Evolutionary conservation across 2,113 vertebrate genomes (phyloP), one percentile per base, ranked within the genome.

Genomic region (Odontesthes bonariensis): DNA sequence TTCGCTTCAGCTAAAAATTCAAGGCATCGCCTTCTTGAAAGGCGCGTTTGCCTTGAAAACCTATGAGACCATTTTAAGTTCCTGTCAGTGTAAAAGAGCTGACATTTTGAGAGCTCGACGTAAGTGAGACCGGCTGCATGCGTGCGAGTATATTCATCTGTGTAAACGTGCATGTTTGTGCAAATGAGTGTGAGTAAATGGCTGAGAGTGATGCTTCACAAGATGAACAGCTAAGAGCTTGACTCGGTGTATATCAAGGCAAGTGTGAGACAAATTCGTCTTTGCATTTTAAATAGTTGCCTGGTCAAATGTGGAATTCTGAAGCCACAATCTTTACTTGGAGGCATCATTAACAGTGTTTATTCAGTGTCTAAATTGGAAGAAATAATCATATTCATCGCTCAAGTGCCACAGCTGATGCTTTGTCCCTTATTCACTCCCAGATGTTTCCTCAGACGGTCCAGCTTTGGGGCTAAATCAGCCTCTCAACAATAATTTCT

Each of bases 341-440:
- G 73, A 66, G 35, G 76, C 40, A 27, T 78, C 58, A 55, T 82
- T 73, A 77, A 59, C 40, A 19, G 49, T 52, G 63, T 0, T 63
- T 62, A 73, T 73, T 22, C 44, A 62, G 32, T 62, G 64, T 32
- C 66, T 58, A 54, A 73, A 75, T 60, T 80, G 68, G 64, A 64
- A 27, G 40, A 64, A 75, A 75, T 58, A 75, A 69, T 58, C 67
- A 64, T 60, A 76, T 80, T 77, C 75, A 86, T 77, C 58, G 17
- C 69, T 79, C 31, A 32, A 81, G 85, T 68, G 54, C 51, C 67
- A 79, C 83, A 86, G 82, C 78, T 75, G 82, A 89, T 81, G 61
- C 68, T 77, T 81, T 82, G 83, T 80, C 47, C 53, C 13, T 49
- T 46, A 27, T 60, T 78, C 64, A 44, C 31, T 54, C 74, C 69